Conservation (phyloP, 2,113 vertebrate species). For the Steatornis caripensis region DNA sequence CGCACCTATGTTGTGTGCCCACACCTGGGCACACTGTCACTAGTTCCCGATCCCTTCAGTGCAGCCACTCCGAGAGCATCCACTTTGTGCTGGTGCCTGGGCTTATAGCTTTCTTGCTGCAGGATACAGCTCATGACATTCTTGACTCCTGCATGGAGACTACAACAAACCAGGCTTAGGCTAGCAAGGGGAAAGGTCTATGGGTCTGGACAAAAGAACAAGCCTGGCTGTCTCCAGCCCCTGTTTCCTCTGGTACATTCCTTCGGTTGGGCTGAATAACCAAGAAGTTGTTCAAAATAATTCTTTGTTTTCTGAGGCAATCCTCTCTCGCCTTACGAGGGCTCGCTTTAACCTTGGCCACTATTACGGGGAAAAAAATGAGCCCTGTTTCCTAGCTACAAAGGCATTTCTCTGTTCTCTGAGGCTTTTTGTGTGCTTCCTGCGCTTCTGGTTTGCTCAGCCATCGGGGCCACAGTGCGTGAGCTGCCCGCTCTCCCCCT, state of each 20-base stretch:
- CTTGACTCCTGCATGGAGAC: rapidly evolving
- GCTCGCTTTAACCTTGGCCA: not conserved
- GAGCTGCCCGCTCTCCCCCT: not conserved
- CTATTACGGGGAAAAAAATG: rapidly evolving
- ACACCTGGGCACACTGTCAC: not conserved
- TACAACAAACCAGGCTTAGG: not conserved
- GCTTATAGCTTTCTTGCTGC: not conserved
- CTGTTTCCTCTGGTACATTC: not conserved
- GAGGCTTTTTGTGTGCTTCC: not conserved
- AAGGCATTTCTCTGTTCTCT: not conserved
- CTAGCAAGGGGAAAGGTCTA: not conserved
- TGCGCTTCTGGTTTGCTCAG: not conserved
- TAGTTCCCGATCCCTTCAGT: not conserved
- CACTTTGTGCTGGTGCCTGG: not conserved
- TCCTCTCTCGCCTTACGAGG: not conserved
- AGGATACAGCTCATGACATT: not conserved
- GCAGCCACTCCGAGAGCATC: not conserved
- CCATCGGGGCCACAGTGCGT: rapidly evolving
- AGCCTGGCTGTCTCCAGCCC: not conserved
- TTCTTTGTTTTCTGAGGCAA: not conserved
- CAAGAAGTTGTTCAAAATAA: not conserved
- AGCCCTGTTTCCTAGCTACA: not conserved
- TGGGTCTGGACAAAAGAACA: not conserved
- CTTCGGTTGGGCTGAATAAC: not conserved
- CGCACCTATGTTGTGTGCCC: too few species aligned